Conservation (phyloP, 2,113 vertebrate species). For the Paraplagusia blochii region DNA sequence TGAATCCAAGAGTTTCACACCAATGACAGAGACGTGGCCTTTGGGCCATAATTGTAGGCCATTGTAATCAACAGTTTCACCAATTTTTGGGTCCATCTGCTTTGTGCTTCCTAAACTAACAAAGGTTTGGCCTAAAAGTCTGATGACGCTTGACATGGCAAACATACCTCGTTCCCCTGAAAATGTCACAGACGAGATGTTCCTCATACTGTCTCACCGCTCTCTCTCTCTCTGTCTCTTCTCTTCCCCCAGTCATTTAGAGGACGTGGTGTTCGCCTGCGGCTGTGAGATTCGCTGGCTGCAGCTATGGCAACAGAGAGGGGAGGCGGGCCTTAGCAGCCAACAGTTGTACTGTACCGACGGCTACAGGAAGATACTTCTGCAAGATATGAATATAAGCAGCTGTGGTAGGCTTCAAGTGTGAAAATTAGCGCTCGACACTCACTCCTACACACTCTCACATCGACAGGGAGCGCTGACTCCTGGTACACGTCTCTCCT, state of each 20-base stretch:
- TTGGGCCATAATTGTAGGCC: too few relatives aligned
- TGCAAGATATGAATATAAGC: constrained; percentile 90
- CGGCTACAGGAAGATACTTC: constrained; percentile 70
- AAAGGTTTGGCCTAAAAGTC: background rate
- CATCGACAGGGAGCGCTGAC: background rate
- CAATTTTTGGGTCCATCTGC: too few relatives aligned
- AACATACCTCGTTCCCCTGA: background rate
- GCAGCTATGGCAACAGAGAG: constrained; percentile 94
- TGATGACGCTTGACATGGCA: background rate
- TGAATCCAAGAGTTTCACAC: too few relatives aligned
- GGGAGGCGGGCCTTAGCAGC: constrained; percentile 81
- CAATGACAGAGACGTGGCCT: too few relatives aligned
- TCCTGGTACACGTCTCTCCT: too few relatives aligned
- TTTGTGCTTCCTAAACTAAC: too few relatives aligned
- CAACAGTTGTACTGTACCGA: constrained; percentile 84
- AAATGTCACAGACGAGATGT: background rate
- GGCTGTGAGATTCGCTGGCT: constrained; percentile 96
- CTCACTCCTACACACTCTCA: background rate
- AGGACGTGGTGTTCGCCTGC: constrained; percentile 89
- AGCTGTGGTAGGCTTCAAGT: constrained; percentile 83
- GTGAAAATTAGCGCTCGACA: background rate
- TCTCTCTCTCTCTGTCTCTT: background rate
- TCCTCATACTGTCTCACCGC: background rate
- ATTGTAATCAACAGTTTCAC: too few relatives aligned
- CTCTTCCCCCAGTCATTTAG: constrained; percentile 78